Percentiles rank a stretch among this genome's conserved stretches.
Evolutionary conservation across 2,113 vertebrate species (phyloP).

Genomic region (Ceratotherium simum): DNA sequence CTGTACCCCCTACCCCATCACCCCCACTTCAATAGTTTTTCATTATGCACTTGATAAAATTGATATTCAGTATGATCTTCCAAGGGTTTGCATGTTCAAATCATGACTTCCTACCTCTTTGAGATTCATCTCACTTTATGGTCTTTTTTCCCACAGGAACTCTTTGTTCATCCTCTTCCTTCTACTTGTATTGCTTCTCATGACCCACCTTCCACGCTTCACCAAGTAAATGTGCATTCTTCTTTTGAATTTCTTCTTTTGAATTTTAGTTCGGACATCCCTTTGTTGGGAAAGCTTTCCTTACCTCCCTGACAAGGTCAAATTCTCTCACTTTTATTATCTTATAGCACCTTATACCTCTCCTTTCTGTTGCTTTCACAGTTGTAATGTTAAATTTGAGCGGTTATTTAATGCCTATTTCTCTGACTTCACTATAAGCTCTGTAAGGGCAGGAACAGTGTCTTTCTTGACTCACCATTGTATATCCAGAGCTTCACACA

Average conservation of each 20-base stretch:
- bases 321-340: neutral
- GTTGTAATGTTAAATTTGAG: neutral
- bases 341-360: neutral
- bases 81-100: neutral
- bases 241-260: neutral
- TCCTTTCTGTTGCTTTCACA: slow-evolving; percentile 18
- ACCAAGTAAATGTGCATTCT: neutral
- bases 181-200: neutral
- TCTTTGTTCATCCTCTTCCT: neutral
- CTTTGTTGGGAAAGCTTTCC: neutral
- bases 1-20: neutral
- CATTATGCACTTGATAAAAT: neutral
- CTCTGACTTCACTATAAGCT: neutral
- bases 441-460: neutral
- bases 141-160: neutral
- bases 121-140: neutral
- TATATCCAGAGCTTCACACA: neutral
- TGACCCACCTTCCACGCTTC: neutral
- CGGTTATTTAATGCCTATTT: neutral
- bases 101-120: neutral
- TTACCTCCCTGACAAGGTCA: neutral
- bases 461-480: neutral
- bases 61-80: neutral
- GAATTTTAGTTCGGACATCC: neutral
- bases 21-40: neutral